Conservation (phyloP, 2,888 invertebrate species). For the Itoplectis maculator region DNA sequence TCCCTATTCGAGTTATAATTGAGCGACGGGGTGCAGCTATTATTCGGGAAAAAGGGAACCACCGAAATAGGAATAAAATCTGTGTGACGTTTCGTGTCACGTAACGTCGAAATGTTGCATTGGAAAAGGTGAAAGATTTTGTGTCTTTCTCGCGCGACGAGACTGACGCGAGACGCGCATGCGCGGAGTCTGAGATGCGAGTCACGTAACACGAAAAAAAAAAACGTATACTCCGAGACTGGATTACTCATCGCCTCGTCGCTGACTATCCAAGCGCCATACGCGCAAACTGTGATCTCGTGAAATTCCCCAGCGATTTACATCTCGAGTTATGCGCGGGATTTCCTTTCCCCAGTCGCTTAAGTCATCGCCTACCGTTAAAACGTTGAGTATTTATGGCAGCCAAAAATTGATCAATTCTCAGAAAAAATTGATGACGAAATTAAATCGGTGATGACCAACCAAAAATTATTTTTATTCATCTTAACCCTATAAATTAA, state of each 20-base stretch:
- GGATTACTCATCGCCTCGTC: not conserved
- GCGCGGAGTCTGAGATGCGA: slow-evolving; percentile 23
- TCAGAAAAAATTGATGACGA: not conserved
- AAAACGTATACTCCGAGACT: slow-evolving; percentile 59
- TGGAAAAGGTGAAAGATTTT: not conserved
- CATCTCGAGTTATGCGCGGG: slow-evolving; percentile 50
- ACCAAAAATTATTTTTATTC: too few species aligned
- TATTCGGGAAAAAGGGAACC: not conserved
- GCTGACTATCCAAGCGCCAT: not conserved
- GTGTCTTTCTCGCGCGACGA: not conserved
- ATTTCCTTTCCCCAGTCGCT: slow-evolving; percentile 30
- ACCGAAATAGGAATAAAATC: not conserved
- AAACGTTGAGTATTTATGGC: not conserved
- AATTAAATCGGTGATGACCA: too few species aligned
- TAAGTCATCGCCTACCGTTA: not conserved
- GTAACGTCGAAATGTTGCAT: not conserved
- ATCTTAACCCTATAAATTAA: too few species aligned
- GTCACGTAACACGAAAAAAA: slow-evolving; percentile 71
- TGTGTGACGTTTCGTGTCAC: not conserved
- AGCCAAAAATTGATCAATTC: not conserved
- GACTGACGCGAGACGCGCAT: not conserved
- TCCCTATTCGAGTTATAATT: slow-evolving; percentile 77
- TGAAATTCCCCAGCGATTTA: slow-evolving; percentile 42
- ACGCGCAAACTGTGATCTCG: slow-evolving; percentile 3
- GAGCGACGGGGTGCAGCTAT: slow-evolving; percentile 73